Evolutionary conservation across 2,888 invertebrate genomes (phyloP), one percentile per base, ranked within the genome.

Genomic region (Cordilura impudica): DNA sequence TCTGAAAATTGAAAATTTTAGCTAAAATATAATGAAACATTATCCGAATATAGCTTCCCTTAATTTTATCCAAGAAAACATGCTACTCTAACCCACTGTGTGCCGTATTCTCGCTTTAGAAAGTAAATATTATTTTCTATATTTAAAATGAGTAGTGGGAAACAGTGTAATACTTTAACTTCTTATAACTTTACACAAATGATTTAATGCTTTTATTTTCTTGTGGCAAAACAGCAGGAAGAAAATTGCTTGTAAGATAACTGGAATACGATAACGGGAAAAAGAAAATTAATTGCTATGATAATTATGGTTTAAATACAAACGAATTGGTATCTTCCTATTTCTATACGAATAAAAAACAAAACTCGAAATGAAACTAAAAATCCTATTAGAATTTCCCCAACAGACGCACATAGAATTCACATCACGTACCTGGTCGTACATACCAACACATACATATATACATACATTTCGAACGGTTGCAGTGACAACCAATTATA

Each of bases 401-500:
- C 4, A n/a, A 12, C n/a, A 39, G 6, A 4, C 4, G 12, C n/a
- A 12, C 35, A 4, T 12, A 35, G 16, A 54, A 79, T 79, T 79
- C 79, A 18, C 21, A 26, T 26, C 79, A 79, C 79, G 79, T 79
- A 54, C 26, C 26, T 74, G 66, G 49, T 61, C 61, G 63, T 53
- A 66, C 69, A 58, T 56, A 53, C 63, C 35, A 61, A 61, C 61
- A 29, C 56, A 63, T 54, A 3, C 61, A 8, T 35, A 47, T 66
- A 61, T 7, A 39, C 31, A 69, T 45, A 7, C 47, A 54, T 39
- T 39, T 39, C 35, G 0, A n/a, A 39, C 14, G 43, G 18, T 45
- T 31, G 81, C 67, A 81, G 81, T 81, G 72, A 78, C 79, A 84
- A 77, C 84, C 87, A 87, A 86, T 87, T 86, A 86, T 82, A 83